Conservation (phyloP, 2,113 vertebrate species). For the Fulica atra region DNA sequence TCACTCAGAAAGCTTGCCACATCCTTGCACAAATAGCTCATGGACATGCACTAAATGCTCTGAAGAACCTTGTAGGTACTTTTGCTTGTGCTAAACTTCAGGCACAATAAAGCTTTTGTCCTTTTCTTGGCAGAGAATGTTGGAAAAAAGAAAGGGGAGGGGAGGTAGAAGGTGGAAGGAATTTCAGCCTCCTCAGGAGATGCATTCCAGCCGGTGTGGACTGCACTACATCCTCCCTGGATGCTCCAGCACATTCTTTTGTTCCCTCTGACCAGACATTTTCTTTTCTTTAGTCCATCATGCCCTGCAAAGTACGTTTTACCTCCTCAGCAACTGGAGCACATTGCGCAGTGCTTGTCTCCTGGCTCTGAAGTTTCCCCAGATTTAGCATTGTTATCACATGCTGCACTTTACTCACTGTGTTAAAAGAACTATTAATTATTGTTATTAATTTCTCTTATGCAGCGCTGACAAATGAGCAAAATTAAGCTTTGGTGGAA, state of each 20-base stretch:
- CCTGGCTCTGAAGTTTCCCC: not conserved
- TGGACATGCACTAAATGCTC: not conserved
- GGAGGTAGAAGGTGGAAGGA: conserved; percentile 43
- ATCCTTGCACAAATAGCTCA: conserved; percentile 35
- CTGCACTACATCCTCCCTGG: conserved; percentile 31
- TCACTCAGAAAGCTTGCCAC: not conserved
- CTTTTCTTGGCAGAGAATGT: conserved; percentile 26
- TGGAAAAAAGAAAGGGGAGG: conserved; percentile 1
- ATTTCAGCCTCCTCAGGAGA: conserved; percentile 43
- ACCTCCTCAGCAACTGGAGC: not conserved
- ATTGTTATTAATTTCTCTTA: conserved; percentile 27
- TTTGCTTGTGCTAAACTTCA: conserved; percentile 16
- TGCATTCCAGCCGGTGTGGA: conserved; percentile 12
- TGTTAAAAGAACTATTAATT: conserved; percentile 30
- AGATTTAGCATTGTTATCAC: not conserved
- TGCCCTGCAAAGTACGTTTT: not conserved
- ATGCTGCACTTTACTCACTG: not conserved
- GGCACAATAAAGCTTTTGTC: conserved; percentile 58
- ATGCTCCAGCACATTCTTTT: conserved; percentile 53
- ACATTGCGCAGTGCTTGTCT: not conserved
- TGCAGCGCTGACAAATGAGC: not conserved
- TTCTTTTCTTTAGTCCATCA: conserved; percentile 41
- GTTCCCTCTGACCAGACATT: conserved; percentile 29
- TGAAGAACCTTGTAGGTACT: conserved; percentile 46
- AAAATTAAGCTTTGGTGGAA: conserved; percentile 46